Evolutionary conservation across 2,888 invertebrate genomes (phyloP).

Genomic region (Hyles lineata): DNA sequence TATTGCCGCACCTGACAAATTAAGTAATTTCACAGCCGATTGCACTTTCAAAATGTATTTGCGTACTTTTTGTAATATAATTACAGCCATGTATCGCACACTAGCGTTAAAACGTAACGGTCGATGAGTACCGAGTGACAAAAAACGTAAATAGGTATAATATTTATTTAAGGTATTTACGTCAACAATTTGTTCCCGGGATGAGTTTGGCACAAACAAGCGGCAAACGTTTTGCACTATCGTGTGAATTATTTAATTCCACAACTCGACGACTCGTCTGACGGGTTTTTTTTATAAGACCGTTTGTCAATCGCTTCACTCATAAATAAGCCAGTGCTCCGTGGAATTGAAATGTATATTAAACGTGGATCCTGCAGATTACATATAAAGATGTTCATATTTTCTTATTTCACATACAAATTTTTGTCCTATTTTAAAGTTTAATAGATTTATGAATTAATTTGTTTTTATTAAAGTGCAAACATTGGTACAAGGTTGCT

Average conservation of each 20-base stretch:
- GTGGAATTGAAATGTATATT: conserved; percentile 1
- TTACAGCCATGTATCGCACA: conserved; percentile 27
- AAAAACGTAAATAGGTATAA: conserved; percentile 24
- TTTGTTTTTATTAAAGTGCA: background rate
- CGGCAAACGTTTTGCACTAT: conserved; percentile 34
- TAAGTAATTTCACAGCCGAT: conserved; percentile 30
- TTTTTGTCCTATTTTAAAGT: background rate
- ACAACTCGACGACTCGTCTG: conserved; percentile 30
- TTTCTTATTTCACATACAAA: background rate
- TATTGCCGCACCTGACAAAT: background rate
- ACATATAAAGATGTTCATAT: background rate
- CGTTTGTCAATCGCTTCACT: conserved; percentile 9
- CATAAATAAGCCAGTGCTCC: conserved; percentile 8
- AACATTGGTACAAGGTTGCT: no score
- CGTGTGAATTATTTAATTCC: conserved; percentile 38
- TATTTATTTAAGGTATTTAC: conserved; percentile 29
- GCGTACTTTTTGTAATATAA: conserved; percentile 21
- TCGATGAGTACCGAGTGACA: conserved; percentile 17
- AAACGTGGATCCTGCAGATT: background rate
- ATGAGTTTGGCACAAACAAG: conserved; percentile 33
- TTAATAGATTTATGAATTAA: background rate
- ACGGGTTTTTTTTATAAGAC: conserved; percentile 31
- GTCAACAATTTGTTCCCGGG: conserved; percentile 28
- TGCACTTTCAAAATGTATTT: conserved; percentile 33
- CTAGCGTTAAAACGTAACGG: conserved; percentile 27